These are phyloP conservation scores for Portunus trituberculatus DNA, from an alignment of 1,140 invertebrate species.

Conservation along the genomic window DNA sequence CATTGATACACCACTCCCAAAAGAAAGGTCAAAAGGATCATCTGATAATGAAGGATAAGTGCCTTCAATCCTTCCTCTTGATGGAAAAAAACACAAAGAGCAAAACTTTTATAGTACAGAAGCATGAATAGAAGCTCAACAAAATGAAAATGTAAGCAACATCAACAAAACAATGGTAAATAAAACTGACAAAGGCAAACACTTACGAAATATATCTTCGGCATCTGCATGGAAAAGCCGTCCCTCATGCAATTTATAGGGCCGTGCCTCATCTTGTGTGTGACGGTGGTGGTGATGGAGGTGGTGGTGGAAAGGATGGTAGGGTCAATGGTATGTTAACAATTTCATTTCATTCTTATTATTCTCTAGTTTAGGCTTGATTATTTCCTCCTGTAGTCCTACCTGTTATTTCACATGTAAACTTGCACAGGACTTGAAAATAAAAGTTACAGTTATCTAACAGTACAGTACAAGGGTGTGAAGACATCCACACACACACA, in stretches of 20 bases:
- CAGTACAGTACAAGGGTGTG: background rate
- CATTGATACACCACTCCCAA: too few species aligned
- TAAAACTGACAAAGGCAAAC: background rate
- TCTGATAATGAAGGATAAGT: too few species aligned
- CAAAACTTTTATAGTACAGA: too few species aligned
- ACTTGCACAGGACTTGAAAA: background rate
- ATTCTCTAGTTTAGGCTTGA: background rate
- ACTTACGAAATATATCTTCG: constrained; percentile 70
- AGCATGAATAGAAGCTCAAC: too few species aligned
- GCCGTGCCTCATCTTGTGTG: constrained; percentile 52
- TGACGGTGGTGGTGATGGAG: background rate
- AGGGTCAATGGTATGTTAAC: background rate
- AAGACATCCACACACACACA: background rate
- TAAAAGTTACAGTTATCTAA: background rate
- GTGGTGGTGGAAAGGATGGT: too few species aligned
- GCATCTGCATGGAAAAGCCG: constrained; percentile 61
- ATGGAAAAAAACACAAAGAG: too few species aligned
- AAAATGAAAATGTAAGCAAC: too few species aligned
- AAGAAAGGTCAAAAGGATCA: too few species aligned
- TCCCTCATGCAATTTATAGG: constrained; percentile 27
- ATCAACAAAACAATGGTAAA: too few species aligned
- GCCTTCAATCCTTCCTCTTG: too few species aligned
- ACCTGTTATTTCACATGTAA: too few species aligned
- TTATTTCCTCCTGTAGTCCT: too few species aligned
- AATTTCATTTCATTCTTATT: background rate